Conservation (phyloP, 2,113 vertebrate genomes). For the Tonatia bakeri region DNA sequence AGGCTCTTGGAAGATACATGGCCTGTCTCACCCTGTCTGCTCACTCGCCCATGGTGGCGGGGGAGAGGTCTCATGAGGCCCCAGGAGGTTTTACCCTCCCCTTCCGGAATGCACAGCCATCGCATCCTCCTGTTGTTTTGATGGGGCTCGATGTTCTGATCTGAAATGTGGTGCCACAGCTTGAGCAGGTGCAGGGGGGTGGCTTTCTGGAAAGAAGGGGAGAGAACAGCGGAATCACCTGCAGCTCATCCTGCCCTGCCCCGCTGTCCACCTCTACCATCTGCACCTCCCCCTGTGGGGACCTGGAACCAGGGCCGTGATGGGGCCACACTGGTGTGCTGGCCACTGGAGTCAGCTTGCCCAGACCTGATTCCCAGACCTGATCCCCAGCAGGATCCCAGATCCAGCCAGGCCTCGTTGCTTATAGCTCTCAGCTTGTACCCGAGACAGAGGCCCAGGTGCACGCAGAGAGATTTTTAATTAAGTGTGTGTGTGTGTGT, state of each 20-base stretch:
- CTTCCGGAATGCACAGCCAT: background rate
- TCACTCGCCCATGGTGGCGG: background rate
- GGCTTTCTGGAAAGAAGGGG: conserved; percentile 33
- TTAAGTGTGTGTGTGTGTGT: background rate
- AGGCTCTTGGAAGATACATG: background rate
- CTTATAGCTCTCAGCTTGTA: background rate
- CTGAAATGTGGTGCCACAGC: background rate
- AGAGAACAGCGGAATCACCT: background rate
- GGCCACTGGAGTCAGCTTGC: background rate
- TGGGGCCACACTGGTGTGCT: background rate
- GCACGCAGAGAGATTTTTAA: background rate
- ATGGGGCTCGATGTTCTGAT: conserved; percentile 37
- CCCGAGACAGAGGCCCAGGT: background rate
- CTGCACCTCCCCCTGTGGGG: background rate
- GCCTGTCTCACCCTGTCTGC: background rate
- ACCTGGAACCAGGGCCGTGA: background rate
- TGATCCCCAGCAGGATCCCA: background rate
- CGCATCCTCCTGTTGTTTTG: background rate
- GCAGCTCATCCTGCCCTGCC: no score
- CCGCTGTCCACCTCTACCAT: background rate
- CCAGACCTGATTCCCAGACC: background rate
- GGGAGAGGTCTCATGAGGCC: background rate
- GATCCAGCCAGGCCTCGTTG: background rate
- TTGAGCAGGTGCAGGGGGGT: background rate
- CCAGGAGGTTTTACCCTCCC: background rate